Evolutionary conservation across 2,888 invertebrate species (phyloP).

Genomic region (Arge pagana): DNA sequence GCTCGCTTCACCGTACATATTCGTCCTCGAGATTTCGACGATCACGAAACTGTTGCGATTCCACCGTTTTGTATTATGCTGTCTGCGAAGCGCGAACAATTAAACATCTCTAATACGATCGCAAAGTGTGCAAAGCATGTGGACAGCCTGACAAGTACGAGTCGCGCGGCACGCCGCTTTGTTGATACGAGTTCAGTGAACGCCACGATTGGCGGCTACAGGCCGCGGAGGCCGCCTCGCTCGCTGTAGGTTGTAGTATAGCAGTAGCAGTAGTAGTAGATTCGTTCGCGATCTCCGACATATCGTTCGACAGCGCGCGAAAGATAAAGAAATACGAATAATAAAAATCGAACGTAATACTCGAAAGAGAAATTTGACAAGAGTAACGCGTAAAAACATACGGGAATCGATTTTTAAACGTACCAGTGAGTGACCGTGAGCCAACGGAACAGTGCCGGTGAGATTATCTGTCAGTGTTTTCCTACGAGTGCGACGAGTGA

Average conservation of each 20-base stretch:
- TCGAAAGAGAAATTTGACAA: no score
- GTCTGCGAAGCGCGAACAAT: conserved; percentile 32
- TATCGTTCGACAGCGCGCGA: conserved; percentile 42
- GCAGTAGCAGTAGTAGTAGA: conserved; percentile 13
- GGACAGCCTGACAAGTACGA: conserved; percentile 38
- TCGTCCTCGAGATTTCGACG: conserved; percentile 57
- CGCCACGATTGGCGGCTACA: conserved; percentile 31
- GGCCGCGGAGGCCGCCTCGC: conserved; percentile 45
- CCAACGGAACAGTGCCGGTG: no score
- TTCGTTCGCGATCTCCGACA: conserved; percentile 54
- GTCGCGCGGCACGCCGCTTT: conserved; percentile 38
- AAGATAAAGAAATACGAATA: no score
- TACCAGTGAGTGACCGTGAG: no score
- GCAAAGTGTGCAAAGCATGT: conserved; percentile 34
- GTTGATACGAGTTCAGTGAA: conserved; percentile 40
- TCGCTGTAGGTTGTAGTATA: conserved; percentile 20
- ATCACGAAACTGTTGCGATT: conserved; percentile 38
- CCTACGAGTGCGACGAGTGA: no score
- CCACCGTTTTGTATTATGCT: conserved; percentile 39
- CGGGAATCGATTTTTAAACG: no score
- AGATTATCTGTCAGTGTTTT: no score
- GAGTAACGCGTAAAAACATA: no score
- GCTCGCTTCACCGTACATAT: conserved; percentile 6
- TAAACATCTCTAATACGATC: conserved; percentile 15
- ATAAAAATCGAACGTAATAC: no score